phyloP scores from a whole-genome alignment of 2,113 vertebrate species.

The Emydocephalus ijimae region DNA sequence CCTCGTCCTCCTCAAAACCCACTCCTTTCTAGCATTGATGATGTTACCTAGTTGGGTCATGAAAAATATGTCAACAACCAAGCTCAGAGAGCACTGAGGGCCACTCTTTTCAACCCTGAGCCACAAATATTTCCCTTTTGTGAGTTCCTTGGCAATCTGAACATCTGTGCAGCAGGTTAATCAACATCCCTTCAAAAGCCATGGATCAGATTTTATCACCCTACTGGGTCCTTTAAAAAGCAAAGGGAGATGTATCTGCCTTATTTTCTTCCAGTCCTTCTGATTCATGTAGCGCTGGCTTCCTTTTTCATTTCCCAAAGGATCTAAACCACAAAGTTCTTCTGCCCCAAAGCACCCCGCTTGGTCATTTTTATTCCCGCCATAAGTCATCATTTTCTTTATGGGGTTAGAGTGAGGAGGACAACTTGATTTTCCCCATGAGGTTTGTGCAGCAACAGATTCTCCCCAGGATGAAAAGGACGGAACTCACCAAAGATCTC shows the following conservation, averaged over 20 bases:
- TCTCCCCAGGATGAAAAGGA: background rate
- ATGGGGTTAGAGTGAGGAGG: no score
- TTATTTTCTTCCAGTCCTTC: background rate
- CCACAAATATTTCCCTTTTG: background rate
- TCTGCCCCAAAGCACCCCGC: background rate
- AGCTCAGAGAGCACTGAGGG: background rate
- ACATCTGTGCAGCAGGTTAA: constrained; percentile 28
- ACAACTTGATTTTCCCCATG: background rate
- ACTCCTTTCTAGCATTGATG: no score
- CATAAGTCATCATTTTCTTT: background rate
- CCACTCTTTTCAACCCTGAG: background rate
- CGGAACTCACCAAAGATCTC: background rate
- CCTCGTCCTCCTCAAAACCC: no score
- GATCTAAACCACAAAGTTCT: background rate
- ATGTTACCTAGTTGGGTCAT: no score
- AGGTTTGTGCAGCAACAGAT: background rate
- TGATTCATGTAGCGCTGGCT: no score
- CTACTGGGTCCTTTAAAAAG: background rate
- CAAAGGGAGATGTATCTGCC: rapidly evolving
- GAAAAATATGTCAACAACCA: no score
- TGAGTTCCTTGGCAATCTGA: constrained; percentile 61
- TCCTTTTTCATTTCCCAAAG: background rate
- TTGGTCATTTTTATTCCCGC: background rate
- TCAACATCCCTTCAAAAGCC: constrained; percentile 1
- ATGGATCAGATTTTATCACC: background rate